Evolutionary conservation across 2,888 invertebrate genomes (phyloP), one percentile per base, ranked within the genome.

Genomic region (Sisyra terminalis): DNA sequence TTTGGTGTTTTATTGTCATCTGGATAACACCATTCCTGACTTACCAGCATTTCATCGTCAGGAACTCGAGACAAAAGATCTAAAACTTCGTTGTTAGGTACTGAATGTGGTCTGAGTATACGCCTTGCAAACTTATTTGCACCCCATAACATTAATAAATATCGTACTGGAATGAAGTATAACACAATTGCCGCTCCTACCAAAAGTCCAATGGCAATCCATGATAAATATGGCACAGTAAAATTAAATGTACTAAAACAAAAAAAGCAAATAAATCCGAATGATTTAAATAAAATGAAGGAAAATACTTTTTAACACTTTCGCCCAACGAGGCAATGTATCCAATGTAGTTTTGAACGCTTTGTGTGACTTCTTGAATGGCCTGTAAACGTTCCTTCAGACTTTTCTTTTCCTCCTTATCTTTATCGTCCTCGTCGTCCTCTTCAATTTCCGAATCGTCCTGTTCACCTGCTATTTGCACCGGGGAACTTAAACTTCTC

Each of bases 341-440:
- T 16, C 96, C 96, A 45, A 97, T 85, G 1, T 87, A 84, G 55
- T 96, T 93, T 62, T 98, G 97, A 3, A 98, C 93, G 44, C 87
- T 86, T 55, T 92, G 86, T 13, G 96, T 93, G 3, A 96, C 94
- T 63, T 98, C 97, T 61, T 97, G 96, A 51, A 97, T 90, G 2
- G 92, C 87, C 62, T 90, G 90, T 34, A 97, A 64, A 46, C 89
- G 75, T 60, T 94, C 93, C 58, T 93, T 90, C 42, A 97, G 68
- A 51, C 89, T 87, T 64, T 92, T 93, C 61, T 93, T 94, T 59
- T 93, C 94, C 61, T 94, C 94, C 69, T 87, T 88, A 57, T 90
- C 88, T 69, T 87, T 88, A 57, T 90, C 88, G 55, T 81, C 84
- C 53, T 92, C 90, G 46, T 86, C 85, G 13, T 93, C 92, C 49